These are phyloP conservation scores for Vulpes vulpes DNA, from an alignment of 2,113 vertebrate genomes.

Conservation along the genomic window DNA sequence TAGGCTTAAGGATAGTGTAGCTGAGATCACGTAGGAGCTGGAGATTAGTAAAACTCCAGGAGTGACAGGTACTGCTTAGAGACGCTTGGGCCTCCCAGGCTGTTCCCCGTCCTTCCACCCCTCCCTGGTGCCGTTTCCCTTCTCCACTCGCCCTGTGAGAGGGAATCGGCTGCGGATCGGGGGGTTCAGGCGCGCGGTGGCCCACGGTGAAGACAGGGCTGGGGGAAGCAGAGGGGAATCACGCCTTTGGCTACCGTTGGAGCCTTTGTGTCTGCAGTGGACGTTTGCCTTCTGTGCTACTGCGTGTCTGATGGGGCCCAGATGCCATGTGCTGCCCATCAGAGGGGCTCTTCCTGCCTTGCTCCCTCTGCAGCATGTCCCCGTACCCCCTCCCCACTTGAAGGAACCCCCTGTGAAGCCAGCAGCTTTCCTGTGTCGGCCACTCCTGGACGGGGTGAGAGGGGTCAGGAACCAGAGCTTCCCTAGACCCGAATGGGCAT, in stretches of 20 bases:
- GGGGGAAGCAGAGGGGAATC: neutral
- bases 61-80: neutral
- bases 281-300: neutral
- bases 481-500: slow-evolving; percentile 66
- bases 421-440: slow-evolving; percentile 78
- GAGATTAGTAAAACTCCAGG: neutral
- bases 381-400: neutral
- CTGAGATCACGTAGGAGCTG: neutral
- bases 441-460: slow-evolving; percentile 66
- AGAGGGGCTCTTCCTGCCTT: neutral
- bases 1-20: too few relatives aligned
- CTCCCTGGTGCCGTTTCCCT: neutral
- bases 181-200: neutral
- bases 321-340: neutral
- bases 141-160: neutral
- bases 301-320: neutral
- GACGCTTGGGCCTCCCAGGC: neutral
- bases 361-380: neutral
- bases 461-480: slow-evolving; percentile 82
- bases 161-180: neutral
- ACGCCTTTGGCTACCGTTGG: neutral
- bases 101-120: neutral
- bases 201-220: neutral
- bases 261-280: neutral
- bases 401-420: slow-evolving; percentile 79